Evolutionary conservation across 1,140 invertebrate genomes (phyloP).

Genomic region (Leptinotarsa defecta): DNA sequence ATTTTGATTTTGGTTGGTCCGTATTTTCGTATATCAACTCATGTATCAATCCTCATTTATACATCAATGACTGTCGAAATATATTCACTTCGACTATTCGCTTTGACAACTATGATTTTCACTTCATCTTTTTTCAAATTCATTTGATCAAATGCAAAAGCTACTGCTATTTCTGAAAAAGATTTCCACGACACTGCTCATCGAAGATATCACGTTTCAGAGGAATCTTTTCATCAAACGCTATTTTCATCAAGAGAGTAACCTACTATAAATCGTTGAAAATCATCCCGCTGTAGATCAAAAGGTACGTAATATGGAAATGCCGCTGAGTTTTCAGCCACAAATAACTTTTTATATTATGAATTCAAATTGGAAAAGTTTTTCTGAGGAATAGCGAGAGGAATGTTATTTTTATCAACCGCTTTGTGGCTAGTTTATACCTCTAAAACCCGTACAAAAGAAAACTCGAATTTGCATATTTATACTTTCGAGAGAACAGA

Average conservation of each 20-base stretch:
- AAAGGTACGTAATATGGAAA: background rate
- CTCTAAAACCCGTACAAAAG: constrained; percentile 16
- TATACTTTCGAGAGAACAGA: constrained; percentile 18
- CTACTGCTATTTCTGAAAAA: too few species aligned
- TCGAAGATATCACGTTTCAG: background rate
- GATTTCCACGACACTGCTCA: background rate
- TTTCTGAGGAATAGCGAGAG: constrained; percentile 18
- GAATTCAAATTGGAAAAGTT: constrained; percentile 30
- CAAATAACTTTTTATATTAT: constrained; percentile 22
- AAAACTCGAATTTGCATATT: constrained; percentile 25
- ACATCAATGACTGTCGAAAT: too few species aligned
- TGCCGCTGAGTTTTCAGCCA: background rate
- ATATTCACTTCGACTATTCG: too few species aligned
- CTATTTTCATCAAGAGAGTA: background rate
- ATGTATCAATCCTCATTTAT: too few species aligned
- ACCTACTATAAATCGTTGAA: background rate
- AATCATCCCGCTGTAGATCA: background rate
- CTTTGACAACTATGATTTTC: too few species aligned
- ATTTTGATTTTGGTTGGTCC: too few species aligned
- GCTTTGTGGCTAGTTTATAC: constrained; percentile 28
- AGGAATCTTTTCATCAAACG: background rate
- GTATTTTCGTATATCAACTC: too few species aligned
- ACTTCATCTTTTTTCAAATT: too few species aligned
- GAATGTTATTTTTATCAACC: constrained; percentile 30
- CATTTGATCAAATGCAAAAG: too few species aligned